These are phyloP conservation scores for Pyrocoelia pectoralis DNA, from an alignment of 2,888 invertebrate species.

Conservation along the genomic window DNA sequence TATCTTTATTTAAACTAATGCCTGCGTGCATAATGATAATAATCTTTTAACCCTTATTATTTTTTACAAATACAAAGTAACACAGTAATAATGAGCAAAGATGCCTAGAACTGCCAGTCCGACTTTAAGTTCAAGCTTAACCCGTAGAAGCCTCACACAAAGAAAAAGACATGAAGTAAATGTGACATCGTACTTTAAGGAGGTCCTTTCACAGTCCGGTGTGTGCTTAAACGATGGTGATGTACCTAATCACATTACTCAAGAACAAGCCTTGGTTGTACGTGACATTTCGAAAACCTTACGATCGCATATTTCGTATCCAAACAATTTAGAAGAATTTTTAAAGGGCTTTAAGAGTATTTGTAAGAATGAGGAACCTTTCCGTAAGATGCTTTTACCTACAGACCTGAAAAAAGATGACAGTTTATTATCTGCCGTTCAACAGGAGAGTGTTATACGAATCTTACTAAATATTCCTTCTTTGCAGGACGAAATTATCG, in stretches of 20 bases:
- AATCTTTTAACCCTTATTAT: too few relatives aligned
- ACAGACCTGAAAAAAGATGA: constrained; percentile 49
- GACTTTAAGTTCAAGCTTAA: neutral
- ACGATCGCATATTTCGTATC: constrained; percentile 23
- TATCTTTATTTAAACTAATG: too few relatives aligned
- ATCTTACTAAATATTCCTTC: constrained; percentile 69
- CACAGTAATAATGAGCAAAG: constrained; percentile 38
- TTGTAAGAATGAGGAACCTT: constrained; percentile 49
- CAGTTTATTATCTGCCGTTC: constrained; percentile 20
- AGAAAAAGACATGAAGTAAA: neutral
- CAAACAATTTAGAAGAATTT: constrained; percentile 53
- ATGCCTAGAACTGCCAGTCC: neutral
- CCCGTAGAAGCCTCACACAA: neutral
- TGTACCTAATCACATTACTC: constrained; percentile 46
- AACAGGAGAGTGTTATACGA: constrained; percentile 68
- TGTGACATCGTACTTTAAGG: constrained; percentile 39
- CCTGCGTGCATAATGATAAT: too few relatives aligned
- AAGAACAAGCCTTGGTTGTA: constrained; percentile 55
- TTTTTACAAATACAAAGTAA: too few relatives aligned
- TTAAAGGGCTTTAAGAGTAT: constrained; percentile 60
- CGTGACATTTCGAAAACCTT: constrained; percentile 51
- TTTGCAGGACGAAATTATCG: constrained; percentile 67
- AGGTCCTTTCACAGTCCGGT: constrained; percentile 46
- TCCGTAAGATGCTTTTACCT: constrained; percentile 53
- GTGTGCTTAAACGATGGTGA: constrained; percentile 45